A percentile compares a stretch with the other conserved stretches of the same genome.
Evolutionary conservation across 2,113 vertebrate genomes (phyloP).

Genomic region (Pycnonotus jocosus): DNA sequence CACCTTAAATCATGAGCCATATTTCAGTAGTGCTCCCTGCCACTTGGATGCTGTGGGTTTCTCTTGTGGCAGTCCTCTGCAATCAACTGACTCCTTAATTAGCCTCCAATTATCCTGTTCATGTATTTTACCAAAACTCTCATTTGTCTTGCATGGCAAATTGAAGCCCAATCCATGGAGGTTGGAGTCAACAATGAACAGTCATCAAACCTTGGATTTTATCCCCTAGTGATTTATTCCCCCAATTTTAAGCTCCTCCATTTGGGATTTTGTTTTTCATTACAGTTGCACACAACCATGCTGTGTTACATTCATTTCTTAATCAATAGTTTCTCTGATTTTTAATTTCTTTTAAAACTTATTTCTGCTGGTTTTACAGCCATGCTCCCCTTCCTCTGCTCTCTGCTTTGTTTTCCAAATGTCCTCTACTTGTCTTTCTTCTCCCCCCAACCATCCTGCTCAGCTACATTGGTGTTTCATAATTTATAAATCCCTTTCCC

Average conservation of each 20-base stretch:
- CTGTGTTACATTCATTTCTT: neutral
- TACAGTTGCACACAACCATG: neutral
- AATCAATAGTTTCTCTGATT: neutral
- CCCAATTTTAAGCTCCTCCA: neutral
- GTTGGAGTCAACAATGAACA: neutral
- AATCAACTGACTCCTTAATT: neutral
- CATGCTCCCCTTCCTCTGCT: neutral
- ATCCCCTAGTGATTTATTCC: neutral
- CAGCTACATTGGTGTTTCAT: constrained; percentile 40
- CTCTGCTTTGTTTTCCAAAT: neutral
- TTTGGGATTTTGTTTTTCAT: neutral
- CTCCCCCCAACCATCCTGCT: neutral
- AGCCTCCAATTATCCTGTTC: neutral
- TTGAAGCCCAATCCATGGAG: neutral
- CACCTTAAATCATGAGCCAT: neutral
- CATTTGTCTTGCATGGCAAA: neutral
- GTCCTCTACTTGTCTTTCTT: constrained; percentile 16
- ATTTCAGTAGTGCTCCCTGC: neutral
- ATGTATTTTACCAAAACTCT: neutral
- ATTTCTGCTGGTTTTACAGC: neutral
- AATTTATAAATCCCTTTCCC: constrained; percentile 46
- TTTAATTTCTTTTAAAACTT: neutral
- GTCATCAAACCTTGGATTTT: neutral
- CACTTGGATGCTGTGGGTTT: neutral
- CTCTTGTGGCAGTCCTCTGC: neutral